Conservation (phyloP, 2,113 vertebrate species). For the Oreocharis arfaki region DNA sequence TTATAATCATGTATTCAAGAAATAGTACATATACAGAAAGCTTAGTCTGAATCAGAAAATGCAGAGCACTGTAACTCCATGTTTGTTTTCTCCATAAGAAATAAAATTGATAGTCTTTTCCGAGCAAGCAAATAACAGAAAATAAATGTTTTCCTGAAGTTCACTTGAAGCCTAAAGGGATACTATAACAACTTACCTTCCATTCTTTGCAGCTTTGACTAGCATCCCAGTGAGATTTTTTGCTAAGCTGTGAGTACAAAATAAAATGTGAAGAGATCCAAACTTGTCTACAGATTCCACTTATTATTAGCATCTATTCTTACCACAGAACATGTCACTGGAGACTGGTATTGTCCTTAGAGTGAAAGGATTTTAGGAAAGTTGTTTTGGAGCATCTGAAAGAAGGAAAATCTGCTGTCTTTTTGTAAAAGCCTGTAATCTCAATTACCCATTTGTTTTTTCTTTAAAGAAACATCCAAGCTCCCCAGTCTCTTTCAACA, state of each 20-base stretch:
- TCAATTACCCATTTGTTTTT: background rate
- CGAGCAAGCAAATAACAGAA: background rate
- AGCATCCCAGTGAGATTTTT: background rate
- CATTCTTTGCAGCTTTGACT: background rate
- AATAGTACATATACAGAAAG: background rate
- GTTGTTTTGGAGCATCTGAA: background rate
- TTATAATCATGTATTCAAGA: background rate
- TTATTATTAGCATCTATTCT: background rate
- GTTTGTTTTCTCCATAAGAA: background rate
- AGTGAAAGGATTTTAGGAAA: background rate
- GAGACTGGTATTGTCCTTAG: background rate
- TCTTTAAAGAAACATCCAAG: background rate
- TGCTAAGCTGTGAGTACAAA: background rate
- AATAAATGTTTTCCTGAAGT: conserved; percentile 9
- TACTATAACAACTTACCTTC: background rate
- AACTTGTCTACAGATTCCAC: background rate
- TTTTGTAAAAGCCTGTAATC: background rate
- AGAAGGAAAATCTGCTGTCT: background rate
- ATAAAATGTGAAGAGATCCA: background rate
- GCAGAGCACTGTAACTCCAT: background rate
- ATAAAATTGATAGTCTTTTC: background rate
- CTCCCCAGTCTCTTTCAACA: background rate
- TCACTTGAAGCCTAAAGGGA: conserved; percentile 10
- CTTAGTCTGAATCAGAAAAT: background rate
- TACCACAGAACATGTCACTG: background rate